Conservation (phyloP, 1,140 invertebrate species). For the Microplitis demolitor region DNA sequence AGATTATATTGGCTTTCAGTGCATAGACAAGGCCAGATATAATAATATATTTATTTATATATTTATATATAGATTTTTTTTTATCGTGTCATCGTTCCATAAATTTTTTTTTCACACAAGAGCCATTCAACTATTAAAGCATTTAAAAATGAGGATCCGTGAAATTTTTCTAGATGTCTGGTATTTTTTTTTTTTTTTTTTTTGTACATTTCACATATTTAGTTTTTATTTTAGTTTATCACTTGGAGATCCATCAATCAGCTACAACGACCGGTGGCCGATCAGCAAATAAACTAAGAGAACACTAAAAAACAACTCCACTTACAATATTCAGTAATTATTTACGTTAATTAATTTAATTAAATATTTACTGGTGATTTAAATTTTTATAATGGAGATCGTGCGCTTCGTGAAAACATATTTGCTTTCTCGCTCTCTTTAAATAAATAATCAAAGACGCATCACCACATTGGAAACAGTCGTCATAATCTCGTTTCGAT, state of each 20-base stretch:
- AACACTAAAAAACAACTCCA: slow-evolving; percentile 7
- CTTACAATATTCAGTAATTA: neutral
- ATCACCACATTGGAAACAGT: no score
- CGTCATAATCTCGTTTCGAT: neutral
- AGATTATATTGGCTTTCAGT: slow-evolving; percentile 5
- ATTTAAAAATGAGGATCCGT: slow-evolving; percentile 22
- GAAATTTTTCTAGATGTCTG: neutral
- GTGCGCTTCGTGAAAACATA: neutral
- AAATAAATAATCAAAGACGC: no score
- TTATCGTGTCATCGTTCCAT: neutral
- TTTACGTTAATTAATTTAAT: neutral
- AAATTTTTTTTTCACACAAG: slow-evolving; percentile 21
- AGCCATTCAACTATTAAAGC: slow-evolving; percentile 19
- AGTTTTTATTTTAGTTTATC: neutral
- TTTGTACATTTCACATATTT: slow-evolving; percentile 12
- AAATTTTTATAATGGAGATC: neutral
- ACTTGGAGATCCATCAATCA: slow-evolving; percentile 21
- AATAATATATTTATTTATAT: neutral
- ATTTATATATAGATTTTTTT: neutral
- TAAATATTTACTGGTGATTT: neutral
- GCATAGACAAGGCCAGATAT: slow-evolving; percentile 17
- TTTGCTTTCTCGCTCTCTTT: neutral
- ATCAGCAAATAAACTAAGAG: slow-evolving; percentile 7
- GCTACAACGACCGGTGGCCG: slow-evolving; percentile 5
- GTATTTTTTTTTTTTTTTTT: slow-evolving; percentile 6